Conservation (phyloP, 2,113 vertebrate species). For the Heterocephalus glaber region DNA sequence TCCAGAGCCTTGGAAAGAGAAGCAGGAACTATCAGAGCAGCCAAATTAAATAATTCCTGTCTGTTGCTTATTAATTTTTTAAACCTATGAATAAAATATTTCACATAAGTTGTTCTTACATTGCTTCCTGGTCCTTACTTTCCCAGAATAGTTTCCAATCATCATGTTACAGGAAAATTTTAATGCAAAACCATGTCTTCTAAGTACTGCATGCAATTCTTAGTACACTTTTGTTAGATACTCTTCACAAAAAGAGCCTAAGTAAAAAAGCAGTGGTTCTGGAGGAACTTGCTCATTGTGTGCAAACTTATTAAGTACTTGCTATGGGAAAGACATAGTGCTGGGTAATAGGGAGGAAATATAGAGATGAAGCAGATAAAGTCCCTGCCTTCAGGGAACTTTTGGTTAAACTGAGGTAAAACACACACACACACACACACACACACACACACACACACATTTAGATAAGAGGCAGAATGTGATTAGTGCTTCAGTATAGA, state of each 20-base stretch:
- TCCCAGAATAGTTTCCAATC: conserved; percentile 22
- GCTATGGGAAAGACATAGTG: neutral
- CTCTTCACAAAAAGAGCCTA: neutral
- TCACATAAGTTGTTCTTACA: neutral
- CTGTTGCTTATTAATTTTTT: conserved; percentile 58
- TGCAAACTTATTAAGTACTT: neutral
- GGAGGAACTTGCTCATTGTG: neutral
- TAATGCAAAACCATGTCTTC: neutral
- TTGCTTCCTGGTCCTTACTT: conserved; percentile 28
- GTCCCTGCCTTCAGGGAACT: neutral
- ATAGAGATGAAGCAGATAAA: neutral
- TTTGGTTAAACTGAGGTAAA: neutral
- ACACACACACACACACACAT: no score
- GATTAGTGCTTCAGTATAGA: neutral
- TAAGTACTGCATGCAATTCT: neutral
- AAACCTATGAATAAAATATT: conserved; percentile 44
- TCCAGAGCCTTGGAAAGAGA: conserved; percentile 29
- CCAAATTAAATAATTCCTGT: conserved; percentile 39
- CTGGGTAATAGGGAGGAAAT: neutral
- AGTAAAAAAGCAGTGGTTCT: neutral
- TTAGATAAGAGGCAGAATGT: neutral
- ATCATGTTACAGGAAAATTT: neutral
- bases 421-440: neutral
- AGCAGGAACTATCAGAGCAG: neutral
- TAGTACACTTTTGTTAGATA: neutral